Conservation (phyloP, 2,113 vertebrate species). For the Calyptomena viridis region DNA sequence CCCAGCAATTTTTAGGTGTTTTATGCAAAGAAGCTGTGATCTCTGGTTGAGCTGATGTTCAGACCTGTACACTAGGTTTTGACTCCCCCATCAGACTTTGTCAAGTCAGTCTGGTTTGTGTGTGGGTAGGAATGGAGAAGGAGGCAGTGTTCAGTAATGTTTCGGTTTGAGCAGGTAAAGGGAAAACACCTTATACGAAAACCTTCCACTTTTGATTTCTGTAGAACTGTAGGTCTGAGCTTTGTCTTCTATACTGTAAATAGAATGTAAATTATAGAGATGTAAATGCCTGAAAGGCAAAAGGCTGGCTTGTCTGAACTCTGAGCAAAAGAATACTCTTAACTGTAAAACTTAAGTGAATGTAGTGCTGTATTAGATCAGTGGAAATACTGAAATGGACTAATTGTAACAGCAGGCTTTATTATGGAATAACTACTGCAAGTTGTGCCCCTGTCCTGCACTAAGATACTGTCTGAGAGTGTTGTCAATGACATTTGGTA, state of each 20-base stretch:
- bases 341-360: neutral
- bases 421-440: neutral
- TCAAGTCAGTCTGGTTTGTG: neutral
- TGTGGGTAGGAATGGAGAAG: neutral
- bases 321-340: neutral
- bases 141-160: neutral
- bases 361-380: neutral
- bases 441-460: neutral
- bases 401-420: neutral
- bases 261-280: too few relatives aligned
- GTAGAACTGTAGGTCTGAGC: neutral
- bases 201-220: neutral
- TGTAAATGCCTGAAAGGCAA: neutral
- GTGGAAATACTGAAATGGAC: neutral
- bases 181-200: neutral
- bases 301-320: neutral
- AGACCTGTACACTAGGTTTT: neutral
- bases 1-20: neutral
- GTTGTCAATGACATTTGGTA: neutral
- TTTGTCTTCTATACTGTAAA: neutral
- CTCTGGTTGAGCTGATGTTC: neutral
- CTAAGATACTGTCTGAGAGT: neutral
- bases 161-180: neutral
- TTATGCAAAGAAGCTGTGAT: neutral
- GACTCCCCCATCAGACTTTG: neutral